Percentiles rank a stretch among this genome's conserved stretches.
Evolutionary conservation across 2,797 vertebrate genomes (phyloP).

Genomic region (Pangasius sanitwongsei): DNA sequence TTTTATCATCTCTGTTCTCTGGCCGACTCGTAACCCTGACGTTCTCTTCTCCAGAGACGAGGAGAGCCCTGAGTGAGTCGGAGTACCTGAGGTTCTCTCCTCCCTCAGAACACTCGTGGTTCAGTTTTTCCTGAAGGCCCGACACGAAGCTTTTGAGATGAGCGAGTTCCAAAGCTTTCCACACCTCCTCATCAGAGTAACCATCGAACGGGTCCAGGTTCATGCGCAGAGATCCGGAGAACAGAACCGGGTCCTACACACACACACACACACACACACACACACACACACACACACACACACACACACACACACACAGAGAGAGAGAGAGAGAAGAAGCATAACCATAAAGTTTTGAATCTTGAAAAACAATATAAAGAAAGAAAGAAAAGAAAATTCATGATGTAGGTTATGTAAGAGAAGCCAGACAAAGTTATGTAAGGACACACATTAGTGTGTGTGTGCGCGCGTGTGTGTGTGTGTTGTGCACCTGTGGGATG

Average conservation of each 20-base stretch:
- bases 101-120: conserved; percentile 91
- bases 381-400: too few species aligned
- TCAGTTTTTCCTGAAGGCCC: conserved; percentile 83
- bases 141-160: conserved; percentile 92
- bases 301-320: conserved; percentile 57
- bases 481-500: conserved; percentile 90
- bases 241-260: conserved; percentile 94
- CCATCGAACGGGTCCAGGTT: conserved; percentile 92
- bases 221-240: conserved; percentile 95
- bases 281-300: conserved; percentile 56
- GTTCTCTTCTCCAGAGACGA: not conserved
- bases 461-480: conserved; percentile 45
- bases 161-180: conserved; percentile 87
- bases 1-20: not conserved
- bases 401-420: too few species aligned
- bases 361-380: not conserved
- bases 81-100: conserved; percentile 93
- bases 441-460: not conserved
- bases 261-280: not conserved
- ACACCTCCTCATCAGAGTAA: conserved; percentile 89
- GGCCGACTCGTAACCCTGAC: not conserved
- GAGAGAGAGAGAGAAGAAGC: too few species aligned
- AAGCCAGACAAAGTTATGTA: not conserved
- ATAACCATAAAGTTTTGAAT: not conserved
- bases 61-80: not conserved